These are phyloP conservation scores for Portevinia maculata DNA, from an alignment of 2,888 invertebrate genomes.

Conservation along the genomic window DNA sequence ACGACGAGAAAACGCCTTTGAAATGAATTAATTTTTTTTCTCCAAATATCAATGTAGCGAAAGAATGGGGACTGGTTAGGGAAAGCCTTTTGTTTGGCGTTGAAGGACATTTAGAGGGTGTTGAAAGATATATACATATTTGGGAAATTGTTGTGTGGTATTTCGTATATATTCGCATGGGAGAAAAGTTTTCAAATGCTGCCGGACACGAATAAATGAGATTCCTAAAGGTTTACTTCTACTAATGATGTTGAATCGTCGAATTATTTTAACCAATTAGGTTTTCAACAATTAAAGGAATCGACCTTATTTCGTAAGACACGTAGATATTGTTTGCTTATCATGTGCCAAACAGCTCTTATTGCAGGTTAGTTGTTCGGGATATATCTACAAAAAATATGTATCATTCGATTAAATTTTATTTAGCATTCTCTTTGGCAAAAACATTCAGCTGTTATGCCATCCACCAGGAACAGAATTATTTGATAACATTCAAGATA, in stretches of 20 bases:
- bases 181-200: conserved; percentile 21
- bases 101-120: conserved; percentile 43
- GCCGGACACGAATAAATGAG: conserved; percentile 17
- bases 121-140: conserved; percentile 3
- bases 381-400: too few species aligned
- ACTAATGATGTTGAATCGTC: not conserved
- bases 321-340: too few species aligned
- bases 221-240: not conserved
- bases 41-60: not conserved
- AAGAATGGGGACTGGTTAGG: not conserved
- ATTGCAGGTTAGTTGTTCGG: too few species aligned
- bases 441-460: too few species aligned
- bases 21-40: conserved; percentile 11
- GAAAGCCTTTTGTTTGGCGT: not conserved
- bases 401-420: too few species aligned
- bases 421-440: too few species aligned
- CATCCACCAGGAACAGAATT: too few species aligned
- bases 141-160: conserved; percentile 5
- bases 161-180: conserved; percentile 31
- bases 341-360: too few species aligned
- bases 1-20: conserved; percentile 57
- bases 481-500: too few species aligned
- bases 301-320: too few species aligned
- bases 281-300: too few species aligned
- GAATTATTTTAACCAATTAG: too few species aligned